Percentiles rank a stretch among this genome's conserved stretches.
phyloP scores from a whole-genome alignment of 2,113 vertebrate genomes.

The Pogona vitticeps region DNA sequence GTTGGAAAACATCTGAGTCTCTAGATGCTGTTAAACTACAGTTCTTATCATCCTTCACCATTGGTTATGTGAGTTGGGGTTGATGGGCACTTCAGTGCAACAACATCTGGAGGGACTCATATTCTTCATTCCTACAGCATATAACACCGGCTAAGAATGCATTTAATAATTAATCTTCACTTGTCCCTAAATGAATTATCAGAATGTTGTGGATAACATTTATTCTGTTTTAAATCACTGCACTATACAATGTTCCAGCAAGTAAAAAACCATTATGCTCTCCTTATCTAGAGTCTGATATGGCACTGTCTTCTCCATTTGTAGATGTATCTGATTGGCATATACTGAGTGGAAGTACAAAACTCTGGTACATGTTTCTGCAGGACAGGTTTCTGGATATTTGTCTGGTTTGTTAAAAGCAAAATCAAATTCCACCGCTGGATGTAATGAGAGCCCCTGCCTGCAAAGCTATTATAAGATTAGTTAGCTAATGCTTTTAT shows the following conservation, averaged over 20 bases:
- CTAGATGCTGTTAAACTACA: too few species aligned
- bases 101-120: not conserved
- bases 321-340: constrained; percentile 16
- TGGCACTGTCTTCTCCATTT: not conserved
- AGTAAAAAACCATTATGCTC: not conserved
- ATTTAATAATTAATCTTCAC: not conserved
- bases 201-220: not conserved
- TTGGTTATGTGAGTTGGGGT: not conserved
- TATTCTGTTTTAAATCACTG: not conserved
- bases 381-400: constrained; percentile 14
- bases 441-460: not conserved
- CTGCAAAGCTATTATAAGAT: constrained; percentile 25
- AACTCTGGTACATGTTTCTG: constrained; percentile 20
- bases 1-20: too few species aligned
- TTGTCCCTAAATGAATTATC: not conserved
- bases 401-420: constrained; percentile 22
- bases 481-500: constrained; percentile 35
- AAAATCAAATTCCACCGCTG: not conserved
- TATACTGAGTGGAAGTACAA: constrained; percentile 24
- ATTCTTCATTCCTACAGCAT: not conserved
- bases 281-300: not conserved
- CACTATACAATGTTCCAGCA: not conserved
- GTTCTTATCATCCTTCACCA: not conserved
- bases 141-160: not conserved
- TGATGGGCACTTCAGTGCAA: not conserved